These are phyloP conservation scores for Heliornis fulica DNA, from an alignment of 2,113 vertebrate genomes.

Conservation along the genomic window DNA sequence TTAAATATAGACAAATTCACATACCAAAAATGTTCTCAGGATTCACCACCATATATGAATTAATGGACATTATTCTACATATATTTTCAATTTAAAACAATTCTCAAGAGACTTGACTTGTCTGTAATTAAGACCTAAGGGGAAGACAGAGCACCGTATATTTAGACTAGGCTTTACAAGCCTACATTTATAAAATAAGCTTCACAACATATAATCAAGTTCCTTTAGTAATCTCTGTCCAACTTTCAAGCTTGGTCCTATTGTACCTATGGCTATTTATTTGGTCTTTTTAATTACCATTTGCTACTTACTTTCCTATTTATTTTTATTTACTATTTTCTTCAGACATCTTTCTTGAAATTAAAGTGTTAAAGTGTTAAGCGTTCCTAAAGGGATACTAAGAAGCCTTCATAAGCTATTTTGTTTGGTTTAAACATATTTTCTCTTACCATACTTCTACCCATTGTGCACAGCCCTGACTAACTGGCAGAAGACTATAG, in stretches of 20 bases:
- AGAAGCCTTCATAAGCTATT: not conserved
- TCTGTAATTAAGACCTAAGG: not conserved
- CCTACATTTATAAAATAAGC: not conserved
- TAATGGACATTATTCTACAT: not conserved
- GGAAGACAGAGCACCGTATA: not conserved
- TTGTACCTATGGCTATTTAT: not conserved
- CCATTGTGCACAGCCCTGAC: not conserved
- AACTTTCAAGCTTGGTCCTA: not conserved
- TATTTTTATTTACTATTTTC: not conserved
- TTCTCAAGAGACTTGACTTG: not conserved
- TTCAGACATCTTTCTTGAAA: not conserved
- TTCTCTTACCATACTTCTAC: not conserved
- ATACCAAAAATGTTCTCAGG: not conserved
- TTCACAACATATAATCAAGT: not conserved
- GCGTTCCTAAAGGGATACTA: not conserved
- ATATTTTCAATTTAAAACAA: not conserved
- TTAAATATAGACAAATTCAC: not conserved
- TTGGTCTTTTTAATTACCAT: not conserved
- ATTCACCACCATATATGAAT: not conserved
- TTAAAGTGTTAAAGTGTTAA: not conserved
- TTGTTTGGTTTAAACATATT: not conserved
- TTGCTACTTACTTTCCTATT: not conserved
- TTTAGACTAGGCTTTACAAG: not conserved
- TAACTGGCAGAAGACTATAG: not conserved
- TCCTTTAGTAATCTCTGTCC: not conserved